Percentiles rank a stretch among this genome's conserved stretches.
Evolutionary conservation across 2,797 vertebrate species (phyloP).

Genomic region (Coccyzus lansbergi): DNA sequence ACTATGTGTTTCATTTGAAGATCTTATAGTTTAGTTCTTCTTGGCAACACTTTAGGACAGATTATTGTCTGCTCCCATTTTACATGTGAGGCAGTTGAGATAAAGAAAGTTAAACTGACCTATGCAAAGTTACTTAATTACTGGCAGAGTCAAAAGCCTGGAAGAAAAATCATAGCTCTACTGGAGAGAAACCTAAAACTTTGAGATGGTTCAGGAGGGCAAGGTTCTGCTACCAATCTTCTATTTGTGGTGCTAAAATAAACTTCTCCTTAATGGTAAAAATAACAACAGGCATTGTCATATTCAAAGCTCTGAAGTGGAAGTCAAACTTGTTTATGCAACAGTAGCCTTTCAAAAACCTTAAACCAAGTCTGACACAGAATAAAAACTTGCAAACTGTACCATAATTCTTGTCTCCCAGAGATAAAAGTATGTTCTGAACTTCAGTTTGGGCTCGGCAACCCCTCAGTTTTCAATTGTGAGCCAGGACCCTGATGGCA

Average conservation of each 20-base stretch:
- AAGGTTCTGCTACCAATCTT: not conserved
- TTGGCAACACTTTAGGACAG: not conserved
- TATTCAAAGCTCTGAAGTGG: not conserved
- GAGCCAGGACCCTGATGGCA: slow-evolving; percentile 34
- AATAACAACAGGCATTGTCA: not conserved
- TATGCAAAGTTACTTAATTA: not conserved
- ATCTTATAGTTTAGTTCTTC: not conserved
- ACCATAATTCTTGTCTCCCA: not conserved
- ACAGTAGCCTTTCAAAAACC: not conserved
- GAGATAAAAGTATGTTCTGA: slow-evolving; percentile 33
- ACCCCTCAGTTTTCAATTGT: slow-evolving; percentile 2
- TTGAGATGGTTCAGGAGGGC: not conserved
- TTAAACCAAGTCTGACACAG: not conserved
- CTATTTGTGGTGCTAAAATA: not conserved
- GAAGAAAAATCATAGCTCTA: not conserved
- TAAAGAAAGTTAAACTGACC: not conserved
- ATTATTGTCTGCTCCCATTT: slow-evolving; percentile 1
- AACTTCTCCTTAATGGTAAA: not conserved
- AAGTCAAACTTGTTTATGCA: not conserved
- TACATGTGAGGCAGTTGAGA: not conserved
- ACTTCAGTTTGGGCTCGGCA: slow-evolving; percentile 30
- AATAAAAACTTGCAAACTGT: not conserved
- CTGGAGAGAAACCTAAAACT: not conserved
- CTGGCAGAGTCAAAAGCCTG: not conserved
- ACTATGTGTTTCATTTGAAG: slow-evolving; percentile 27